phyloP scores from a whole-genome alignment of 2,888 invertebrate species.

The Tuta absoluta region DNA sequence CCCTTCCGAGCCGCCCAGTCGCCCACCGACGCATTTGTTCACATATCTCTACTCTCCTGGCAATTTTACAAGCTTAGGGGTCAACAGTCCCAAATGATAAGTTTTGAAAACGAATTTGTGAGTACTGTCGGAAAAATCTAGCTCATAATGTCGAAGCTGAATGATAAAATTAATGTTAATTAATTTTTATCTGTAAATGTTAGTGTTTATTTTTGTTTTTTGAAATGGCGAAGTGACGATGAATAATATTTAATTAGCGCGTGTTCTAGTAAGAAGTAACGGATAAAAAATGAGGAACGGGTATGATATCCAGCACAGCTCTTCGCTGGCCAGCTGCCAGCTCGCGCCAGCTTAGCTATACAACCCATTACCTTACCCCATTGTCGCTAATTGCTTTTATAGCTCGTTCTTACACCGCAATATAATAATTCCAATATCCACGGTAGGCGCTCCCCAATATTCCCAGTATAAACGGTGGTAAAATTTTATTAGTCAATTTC shows the following conservation, averaged over 20 bases:
- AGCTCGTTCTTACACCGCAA: conserved; percentile 18
- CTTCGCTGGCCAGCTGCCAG: conserved; percentile 37
- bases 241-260: too few relatives aligned
- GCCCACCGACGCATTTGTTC: conserved; percentile 24
- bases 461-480: not conserved
- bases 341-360: conserved; percentile 28
- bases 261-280: too few relatives aligned
- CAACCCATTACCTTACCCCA: conserved; percentile 59
- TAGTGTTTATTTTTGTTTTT: too few relatives aligned
- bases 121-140: not conserved
- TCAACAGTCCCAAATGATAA: conserved; percentile 29
- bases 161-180: too few relatives aligned
- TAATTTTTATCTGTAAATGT: too few relatives aligned
- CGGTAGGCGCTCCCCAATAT: not conserved
- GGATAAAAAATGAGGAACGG: conserved; percentile 7
- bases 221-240: too few relatives aligned
- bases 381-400: conserved; percentile 67
- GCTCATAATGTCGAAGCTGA: not conserved
- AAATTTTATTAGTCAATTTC: conserved; percentile 1
- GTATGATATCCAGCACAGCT: not conserved
- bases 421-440: conserved; percentile 15
- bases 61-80: conserved; percentile 29
- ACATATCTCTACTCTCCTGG: conserved; percentile 17
- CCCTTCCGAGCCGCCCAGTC: conserved; percentile 33
- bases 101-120: not conserved